These are phyloP conservation scores for Montipora capitata DNA, from an alignment of 92 coral and sea anemone species.

Conservation along the genomic window DNA sequence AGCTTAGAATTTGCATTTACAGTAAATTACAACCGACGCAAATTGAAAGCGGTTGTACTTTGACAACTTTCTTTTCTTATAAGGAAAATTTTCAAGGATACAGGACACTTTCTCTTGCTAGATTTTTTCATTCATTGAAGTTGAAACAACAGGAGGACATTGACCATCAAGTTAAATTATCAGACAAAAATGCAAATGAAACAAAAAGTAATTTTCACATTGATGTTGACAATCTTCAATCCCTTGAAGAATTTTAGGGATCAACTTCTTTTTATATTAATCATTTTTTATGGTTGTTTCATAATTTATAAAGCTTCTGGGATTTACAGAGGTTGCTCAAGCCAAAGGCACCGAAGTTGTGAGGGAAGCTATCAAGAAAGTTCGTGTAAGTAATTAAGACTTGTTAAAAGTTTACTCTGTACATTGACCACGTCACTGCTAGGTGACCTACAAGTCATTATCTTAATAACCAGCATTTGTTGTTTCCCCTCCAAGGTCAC, in stretches of 20 bases:
- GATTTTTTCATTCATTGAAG: too few relatives aligned
- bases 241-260: not conserved
- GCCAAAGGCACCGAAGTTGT: constrained; percentile 97
- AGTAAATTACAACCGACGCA: too few relatives aligned
- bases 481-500: not conserved
- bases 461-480: not conserved
- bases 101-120: too few relatives aligned
- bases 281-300: not conserved
- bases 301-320: constrained; percentile 9
- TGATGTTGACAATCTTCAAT: not conserved
- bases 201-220: too few relatives aligned
- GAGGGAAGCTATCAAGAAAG: constrained; percentile 95
- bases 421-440: too few relatives aligned
- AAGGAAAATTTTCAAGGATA: too few relatives aligned
- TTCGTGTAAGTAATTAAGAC: constrained; percentile 72
- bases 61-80: too few relatives aligned
- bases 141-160: too few relatives aligned
- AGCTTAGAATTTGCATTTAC: too few relatives aligned
- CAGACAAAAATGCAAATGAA: not conserved
- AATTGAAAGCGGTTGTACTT: too few relatives aligned
- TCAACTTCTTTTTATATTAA: not conserved
- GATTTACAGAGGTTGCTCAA: constrained; percentile 84
- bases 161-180: too few relatives aligned
- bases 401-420: too few relatives aligned
- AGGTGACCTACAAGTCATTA: not conserved